Percentiles rank a stretch among this genome's conserved stretches.
Evolutionary conservation across 2,797 vertebrate genomes (phyloP).

Genomic region (Enteromius radiatus): DNA sequence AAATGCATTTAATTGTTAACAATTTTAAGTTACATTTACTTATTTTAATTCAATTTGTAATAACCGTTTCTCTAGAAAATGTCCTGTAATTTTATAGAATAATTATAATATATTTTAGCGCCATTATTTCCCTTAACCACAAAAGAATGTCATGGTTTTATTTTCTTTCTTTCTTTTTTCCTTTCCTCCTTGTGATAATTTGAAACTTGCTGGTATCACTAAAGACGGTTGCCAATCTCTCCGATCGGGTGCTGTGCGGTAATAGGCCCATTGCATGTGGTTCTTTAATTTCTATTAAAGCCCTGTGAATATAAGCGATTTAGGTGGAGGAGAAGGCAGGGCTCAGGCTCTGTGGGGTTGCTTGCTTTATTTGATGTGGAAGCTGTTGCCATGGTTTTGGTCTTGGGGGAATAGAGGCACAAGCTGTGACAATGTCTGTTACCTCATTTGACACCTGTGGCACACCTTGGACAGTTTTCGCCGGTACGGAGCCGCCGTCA

Average conservation of each 20-base stretch:
- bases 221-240: constrained; percentile 21
- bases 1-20: neutral
- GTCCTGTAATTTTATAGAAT: neutral
- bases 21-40: neutral
- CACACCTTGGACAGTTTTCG: constrained; percentile 60
- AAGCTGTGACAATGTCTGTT: constrained; percentile 75
- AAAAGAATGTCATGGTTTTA: neutral
- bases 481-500: constrained; percentile 29
- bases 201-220: constrained; percentile 33
- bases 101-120: neutral
- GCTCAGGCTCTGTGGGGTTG: constrained; percentile 52
- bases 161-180: neutral
- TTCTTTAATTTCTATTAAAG: constrained; percentile 45
- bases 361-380: constrained; percentile 65
- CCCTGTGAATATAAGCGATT: constrained; percentile 52
- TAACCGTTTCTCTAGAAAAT: neutral
- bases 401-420: constrained; percentile 73
- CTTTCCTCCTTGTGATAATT: neutral
- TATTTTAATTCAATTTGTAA: neutral
- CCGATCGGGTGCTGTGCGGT: constrained; percentile 25
- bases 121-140: neutral
- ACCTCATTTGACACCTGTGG: constrained; percentile 76
- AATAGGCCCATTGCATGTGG: constrained; percentile 29
- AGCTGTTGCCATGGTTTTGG: constrained; percentile 79
- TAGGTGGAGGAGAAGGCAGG: constrained; percentile 50